These are phyloP conservation scores for Tetramorium simillimum DNA, from an alignment of 1,140 invertebrate genomes.

Conservation along the genomic window DNA sequence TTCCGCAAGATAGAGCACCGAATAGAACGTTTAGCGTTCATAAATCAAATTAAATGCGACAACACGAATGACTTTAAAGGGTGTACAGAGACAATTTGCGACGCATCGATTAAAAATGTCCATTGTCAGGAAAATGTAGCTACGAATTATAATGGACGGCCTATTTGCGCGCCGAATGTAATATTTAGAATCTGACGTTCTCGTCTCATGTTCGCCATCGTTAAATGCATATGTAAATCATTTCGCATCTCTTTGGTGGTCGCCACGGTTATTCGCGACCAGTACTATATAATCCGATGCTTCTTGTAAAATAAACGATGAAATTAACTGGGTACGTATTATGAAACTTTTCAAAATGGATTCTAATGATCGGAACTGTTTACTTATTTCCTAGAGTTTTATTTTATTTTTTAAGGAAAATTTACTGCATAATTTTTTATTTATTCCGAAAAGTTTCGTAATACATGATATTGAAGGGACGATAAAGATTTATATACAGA, in stretches of 20 bases:
- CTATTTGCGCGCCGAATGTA: not conserved
- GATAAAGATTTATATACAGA: no score
- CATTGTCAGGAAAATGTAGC: conserved; percentile 26
- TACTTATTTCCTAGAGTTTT: no score
- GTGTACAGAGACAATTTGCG: conserved; percentile 9
- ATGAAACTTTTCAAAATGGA: no score
- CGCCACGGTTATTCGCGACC: not conserved
- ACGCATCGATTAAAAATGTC: conserved; percentile 13
- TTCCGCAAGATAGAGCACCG: not conserved
- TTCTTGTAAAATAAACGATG: not conserved
- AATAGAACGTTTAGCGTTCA: not conserved
- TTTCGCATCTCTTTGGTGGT: not conserved
- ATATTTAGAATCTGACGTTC: conserved; percentile 13
- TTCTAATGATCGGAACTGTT: no score
- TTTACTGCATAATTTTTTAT: no score
- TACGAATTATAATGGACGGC: not conserved
- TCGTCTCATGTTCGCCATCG: not conserved
- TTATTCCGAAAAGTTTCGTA: no score
- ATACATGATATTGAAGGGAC: no score
- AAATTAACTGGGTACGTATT: not conserved
- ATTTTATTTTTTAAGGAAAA: no score
- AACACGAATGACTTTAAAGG: not conserved
- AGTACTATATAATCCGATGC: not conserved
- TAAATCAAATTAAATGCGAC: conserved; percentile 29
- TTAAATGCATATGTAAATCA: conserved; percentile 29